A percentile compares a stretch with the other conserved stretches of the same genome.
phyloP scores from a whole-genome alignment of 2,888 invertebrate species.

The Heliconius sara region DNA sequence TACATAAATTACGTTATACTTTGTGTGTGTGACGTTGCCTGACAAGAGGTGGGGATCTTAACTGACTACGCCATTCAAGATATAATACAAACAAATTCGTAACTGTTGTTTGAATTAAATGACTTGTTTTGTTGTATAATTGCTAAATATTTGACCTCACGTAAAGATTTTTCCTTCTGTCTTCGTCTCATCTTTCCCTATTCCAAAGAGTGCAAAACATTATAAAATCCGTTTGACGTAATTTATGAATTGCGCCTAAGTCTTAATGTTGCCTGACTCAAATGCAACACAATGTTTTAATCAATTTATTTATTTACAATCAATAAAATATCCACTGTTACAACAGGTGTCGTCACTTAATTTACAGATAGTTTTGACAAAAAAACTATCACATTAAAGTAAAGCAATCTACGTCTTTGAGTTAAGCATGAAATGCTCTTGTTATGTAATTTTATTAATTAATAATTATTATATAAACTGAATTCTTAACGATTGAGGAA shows the following conservation, averaged over 20 bases:
- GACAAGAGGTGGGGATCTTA: too few relatives aligned
- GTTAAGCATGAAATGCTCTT: conserved; percentile 71
- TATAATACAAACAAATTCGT: too few relatives aligned
- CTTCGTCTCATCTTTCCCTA: too few relatives aligned
- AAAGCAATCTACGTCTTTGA: not conserved
- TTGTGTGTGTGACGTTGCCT: not conserved
- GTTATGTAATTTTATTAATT: conserved; percentile 28
- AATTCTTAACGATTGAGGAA: conserved; percentile 58
- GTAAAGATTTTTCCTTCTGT: too few relatives aligned
- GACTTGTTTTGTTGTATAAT: too few relatives aligned
- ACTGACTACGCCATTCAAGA: too few relatives aligned
- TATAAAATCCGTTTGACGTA: too few relatives aligned
- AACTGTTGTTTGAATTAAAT: too few relatives aligned
- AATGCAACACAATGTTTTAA: not conserved
- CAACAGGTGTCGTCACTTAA: not conserved
- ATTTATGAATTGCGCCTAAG: too few relatives aligned
- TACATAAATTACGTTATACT: not conserved
- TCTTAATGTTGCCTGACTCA: not conserved
- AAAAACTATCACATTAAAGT: not conserved
- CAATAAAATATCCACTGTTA: not conserved
- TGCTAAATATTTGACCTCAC: too few relatives aligned
- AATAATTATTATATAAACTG: conserved; percentile 61
- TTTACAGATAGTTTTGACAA: not conserved
- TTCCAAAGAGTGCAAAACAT: too few relatives aligned
- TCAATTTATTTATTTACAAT: not conserved